Conservation (phyloP, 2,888 invertebrate species). For the Parelbella ahira region DNA sequence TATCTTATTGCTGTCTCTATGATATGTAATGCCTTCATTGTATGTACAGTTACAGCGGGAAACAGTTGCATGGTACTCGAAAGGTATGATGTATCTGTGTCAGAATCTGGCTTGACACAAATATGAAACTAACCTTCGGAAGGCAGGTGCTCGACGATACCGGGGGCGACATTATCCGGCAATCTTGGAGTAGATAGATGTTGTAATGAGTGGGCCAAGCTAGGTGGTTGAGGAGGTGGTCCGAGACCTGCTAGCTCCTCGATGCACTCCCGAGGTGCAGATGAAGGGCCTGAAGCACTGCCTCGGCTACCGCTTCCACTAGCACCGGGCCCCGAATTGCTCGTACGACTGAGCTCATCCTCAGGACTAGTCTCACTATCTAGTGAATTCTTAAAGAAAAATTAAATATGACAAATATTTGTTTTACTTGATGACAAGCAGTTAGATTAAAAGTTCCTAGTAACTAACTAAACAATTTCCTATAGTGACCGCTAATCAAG, state of each 20-base stretch:
- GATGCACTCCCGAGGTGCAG: conserved; percentile 31
- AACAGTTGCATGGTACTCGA: too few species aligned
- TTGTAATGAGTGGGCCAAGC: conserved; percentile 81
- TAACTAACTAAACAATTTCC: too few species aligned
- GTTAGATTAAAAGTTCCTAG: too few species aligned
- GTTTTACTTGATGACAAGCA: too few species aligned
- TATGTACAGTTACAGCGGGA: too few species aligned
- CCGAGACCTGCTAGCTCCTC: conserved; percentile 45
- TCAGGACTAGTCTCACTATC: conserved; percentile 74
- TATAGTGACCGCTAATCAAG: too few species aligned
- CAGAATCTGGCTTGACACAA: too few species aligned
- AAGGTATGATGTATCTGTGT: too few species aligned
- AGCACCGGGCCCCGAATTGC: conserved; percentile 55
- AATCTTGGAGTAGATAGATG: conserved; percentile 81
- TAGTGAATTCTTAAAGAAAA: conserved; percentile 55
- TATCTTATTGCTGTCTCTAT: too few species aligned
- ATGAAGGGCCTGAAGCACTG: conserved; percentile 35
- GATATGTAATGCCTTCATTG: too few species aligned
- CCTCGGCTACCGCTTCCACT: conserved; percentile 52
- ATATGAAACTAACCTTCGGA: conserved; percentile 88
- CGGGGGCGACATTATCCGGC: conserved; percentile 81
- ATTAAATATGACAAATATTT: background rate
- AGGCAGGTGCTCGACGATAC: conserved; percentile 85
- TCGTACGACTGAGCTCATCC: conserved; percentile 62
- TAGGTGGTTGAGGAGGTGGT: conserved; percentile 73